Conservation (phyloP, 2,113 vertebrate species). For the Nesoenas mayeri region DNA sequence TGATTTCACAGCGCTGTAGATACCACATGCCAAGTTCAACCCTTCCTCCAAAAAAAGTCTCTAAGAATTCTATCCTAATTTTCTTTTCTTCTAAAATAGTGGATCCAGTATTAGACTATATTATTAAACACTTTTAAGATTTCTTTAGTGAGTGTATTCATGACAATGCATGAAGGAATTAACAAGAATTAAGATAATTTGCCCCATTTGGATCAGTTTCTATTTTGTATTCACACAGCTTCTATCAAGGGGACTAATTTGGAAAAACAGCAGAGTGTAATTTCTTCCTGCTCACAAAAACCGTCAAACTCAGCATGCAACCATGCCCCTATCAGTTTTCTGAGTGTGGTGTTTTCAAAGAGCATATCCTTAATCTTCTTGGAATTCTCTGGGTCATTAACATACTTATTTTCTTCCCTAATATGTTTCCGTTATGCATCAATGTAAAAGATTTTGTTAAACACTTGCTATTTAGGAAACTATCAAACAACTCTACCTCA, state of each 20-base stretch:
- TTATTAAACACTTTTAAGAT: background rate
- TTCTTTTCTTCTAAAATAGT: background rate
- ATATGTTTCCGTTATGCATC: background rate
- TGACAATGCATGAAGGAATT: background rate
- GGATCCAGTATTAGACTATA: background rate
- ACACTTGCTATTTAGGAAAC: background rate
- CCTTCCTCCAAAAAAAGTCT: background rate
- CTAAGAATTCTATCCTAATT: background rate
- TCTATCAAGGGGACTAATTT: background rate
- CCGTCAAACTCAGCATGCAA: background rate
- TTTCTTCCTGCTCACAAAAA: background rate
- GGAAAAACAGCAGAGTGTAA: background rate
- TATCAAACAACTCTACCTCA: background rate
- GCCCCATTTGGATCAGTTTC: background rate
- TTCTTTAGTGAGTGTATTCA: background rate
- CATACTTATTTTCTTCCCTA: background rate
- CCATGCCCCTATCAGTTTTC: background rate
- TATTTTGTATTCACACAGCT: background rate
- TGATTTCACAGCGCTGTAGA: background rate
- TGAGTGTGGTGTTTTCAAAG: background rate
- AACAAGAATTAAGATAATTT: slow-evolving; percentile 1
- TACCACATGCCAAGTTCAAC: background rate
- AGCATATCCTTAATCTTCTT: background rate
- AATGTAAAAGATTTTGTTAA: background rate
- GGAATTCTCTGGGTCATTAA: background rate